Percentiles rank a stretch among this genome's conserved stretches.
Conservation (phyloP, 1,140 invertebrate genomes). For the Maniola jurtina region DNA sequence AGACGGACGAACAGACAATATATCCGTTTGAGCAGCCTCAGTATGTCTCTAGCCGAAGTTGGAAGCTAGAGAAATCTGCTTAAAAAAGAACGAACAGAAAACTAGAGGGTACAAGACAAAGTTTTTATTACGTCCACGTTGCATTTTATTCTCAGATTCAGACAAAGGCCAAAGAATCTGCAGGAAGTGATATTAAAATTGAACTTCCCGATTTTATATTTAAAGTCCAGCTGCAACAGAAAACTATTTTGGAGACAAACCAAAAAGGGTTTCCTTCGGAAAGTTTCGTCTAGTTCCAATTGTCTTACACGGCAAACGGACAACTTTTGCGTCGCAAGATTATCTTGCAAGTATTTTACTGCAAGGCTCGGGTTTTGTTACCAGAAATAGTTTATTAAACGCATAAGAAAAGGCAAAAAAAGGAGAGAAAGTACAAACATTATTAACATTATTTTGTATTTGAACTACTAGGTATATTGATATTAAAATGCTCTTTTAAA, state of each 20-base stretch:
- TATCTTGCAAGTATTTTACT: background rate
- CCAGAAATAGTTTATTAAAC: no score
- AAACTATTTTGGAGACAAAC: constrained; percentile 15
- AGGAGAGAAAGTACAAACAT: no score
- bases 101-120: background rate
- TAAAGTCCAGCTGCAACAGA: constrained; percentile 12
- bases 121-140: constrained; percentile 1
- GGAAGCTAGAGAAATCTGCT: no score
- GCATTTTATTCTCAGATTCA: background rate
- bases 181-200: constrained; percentile 11
- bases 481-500: no score
- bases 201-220: constrained; percentile 14
- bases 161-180: background rate
- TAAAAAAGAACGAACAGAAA: no score
- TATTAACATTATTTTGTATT: no score
- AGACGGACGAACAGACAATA: no score
- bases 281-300: constrained; percentile 4
- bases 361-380: no score
- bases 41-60: no score
- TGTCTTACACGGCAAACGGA: constrained; percentile 1
- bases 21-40: no score
- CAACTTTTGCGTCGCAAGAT: background rate
- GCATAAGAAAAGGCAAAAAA: no score
- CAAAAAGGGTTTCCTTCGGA: constrained; percentile 2
- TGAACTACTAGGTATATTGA: no score